These are phyloP conservation scores for Drosophila atripex DNA, from an alignment of 2,888 invertebrate genomes.

Conservation along the genomic window DNA sequence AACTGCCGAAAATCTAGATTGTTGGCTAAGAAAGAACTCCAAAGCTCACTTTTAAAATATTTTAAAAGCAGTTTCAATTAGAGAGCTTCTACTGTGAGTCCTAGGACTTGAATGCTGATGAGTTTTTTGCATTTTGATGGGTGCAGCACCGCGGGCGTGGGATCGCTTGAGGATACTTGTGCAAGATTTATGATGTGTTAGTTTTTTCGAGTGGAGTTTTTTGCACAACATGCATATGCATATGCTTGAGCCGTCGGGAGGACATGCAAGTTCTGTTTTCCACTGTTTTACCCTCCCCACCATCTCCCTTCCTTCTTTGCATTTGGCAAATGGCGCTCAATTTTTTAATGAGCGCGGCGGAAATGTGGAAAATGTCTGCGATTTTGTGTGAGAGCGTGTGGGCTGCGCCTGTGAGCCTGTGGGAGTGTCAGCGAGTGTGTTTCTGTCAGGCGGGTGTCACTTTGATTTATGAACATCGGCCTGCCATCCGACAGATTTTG, in stretches of 20 bases:
- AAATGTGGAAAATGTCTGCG: slow-evolving; percentile 54
- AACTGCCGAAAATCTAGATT: no score
- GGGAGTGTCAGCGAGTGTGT: slow-evolving; percentile 1
- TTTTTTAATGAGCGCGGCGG: slow-evolving; percentile 74
- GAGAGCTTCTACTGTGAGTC: background rate
- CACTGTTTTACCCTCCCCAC: slow-evolving; percentile 7
- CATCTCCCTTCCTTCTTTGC: slow-evolving; percentile 6
- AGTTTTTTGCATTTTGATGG: slow-evolving; percentile 37
- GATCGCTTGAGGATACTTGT: slow-evolving; percentile 73
- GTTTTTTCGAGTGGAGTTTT: slow-evolving; percentile 64
- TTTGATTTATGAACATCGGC: slow-evolving; percentile 69
- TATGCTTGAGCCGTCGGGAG: slow-evolving; percentile 41
- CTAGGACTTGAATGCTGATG: slow-evolving; percentile 32
- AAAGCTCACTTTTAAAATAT: no score
- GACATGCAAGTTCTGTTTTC: slow-evolving; percentile 65
- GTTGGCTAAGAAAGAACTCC: no score
- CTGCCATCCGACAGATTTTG: slow-evolving; percentile 62
- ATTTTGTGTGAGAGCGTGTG: background rate
- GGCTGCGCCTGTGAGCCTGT: background rate
- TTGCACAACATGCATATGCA: slow-evolving; percentile 64
- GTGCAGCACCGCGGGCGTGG: slow-evolving; percentile 37
- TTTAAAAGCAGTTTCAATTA: background rate
- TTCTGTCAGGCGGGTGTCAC: slow-evolving; percentile 42
- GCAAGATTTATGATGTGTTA: slow-evolving; percentile 76
- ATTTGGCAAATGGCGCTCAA: slow-evolving; percentile 71